Evolutionary conservation across 2,797 vertebrate genomes (phyloP).

Genomic region (Acanthurus tractus): DNA sequence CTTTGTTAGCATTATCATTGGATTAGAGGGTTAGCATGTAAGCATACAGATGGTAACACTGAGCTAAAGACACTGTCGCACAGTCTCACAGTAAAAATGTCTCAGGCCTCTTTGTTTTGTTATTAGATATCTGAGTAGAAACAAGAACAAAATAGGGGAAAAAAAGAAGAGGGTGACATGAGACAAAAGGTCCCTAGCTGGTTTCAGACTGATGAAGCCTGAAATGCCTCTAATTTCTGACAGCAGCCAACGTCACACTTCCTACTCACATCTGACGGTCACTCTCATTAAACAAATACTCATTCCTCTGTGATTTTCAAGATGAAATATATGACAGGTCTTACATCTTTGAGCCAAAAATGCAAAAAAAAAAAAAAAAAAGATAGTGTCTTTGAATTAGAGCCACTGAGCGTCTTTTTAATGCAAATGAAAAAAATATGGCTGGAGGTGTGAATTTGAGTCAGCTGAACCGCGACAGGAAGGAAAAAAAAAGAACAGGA

Average conservation of each 20-base stretch:
- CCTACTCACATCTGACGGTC: not conserved
- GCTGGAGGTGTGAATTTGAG: conserved; percentile 17
- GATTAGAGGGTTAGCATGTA: no score
- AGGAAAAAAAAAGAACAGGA: not conserved
- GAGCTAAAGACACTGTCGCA: no score
- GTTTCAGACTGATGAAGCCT: conserved; percentile 21
- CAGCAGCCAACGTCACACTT: conserved; percentile 43
- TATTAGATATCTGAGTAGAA: conserved; percentile 12
- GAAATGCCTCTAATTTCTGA: conserved; percentile 31
- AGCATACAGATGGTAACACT: no score
- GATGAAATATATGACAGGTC: not conserved
- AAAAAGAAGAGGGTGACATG: conserved; percentile 5
- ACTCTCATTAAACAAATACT: conserved; percentile 2
- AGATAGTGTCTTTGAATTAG: not conserved
- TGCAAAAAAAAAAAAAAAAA: not conserved
- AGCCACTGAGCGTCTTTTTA: conserved; percentile 11
- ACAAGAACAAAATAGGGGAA: not conserved
- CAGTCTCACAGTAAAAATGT: no score
- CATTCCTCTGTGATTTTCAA: conserved; percentile 7
- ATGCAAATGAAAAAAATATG: conserved; percentile 31
- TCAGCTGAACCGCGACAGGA: conserved; percentile 18
- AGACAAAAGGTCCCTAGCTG: conserved; percentile 19
- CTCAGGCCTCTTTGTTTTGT: not conserved
- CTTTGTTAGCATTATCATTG: no score
- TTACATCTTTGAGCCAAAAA: not conserved